Conservation (phyloP, 2,888 invertebrate genomes). For the Archips crataeganus region DNA sequence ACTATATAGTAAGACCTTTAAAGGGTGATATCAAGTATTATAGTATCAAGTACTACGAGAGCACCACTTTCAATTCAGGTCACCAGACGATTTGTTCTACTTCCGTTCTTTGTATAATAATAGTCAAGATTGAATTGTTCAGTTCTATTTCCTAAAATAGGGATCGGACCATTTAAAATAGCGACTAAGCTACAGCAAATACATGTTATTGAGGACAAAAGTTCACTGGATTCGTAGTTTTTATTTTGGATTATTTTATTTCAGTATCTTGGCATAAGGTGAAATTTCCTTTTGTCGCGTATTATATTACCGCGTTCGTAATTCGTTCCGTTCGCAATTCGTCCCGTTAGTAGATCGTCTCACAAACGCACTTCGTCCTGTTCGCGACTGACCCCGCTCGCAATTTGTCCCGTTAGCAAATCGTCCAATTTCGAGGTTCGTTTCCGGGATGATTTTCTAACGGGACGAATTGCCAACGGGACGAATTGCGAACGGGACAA, state of each 20-base stretch:
- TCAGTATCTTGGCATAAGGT: neutral
- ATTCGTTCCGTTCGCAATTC: too few species aligned
- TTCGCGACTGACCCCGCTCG: too few species aligned
- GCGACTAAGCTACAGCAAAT: slow-evolving; percentile 8
- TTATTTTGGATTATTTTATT: neutral
- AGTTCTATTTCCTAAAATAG: slow-evolving; percentile 19
- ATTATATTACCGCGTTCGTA: too few species aligned
- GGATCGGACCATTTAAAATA: slow-evolving; percentile 22
- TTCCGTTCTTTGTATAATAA: slow-evolving; percentile 39
- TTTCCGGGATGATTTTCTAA: too few species aligned
- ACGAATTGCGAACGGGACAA: too few species aligned
- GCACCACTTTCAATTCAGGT: slow-evolving; percentile 63
- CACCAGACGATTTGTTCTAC: slow-evolving; percentile 55
- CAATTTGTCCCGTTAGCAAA: too few species aligned
- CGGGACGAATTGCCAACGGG: too few species aligned
- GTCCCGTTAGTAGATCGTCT: too few species aligned
- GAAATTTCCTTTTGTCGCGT: too few species aligned
- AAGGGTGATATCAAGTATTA: neutral
- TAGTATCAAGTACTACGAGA: neutral
- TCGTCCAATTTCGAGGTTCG: too few species aligned
- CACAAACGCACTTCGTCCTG: too few species aligned
- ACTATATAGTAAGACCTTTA: neutral
- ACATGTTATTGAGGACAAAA: slow-evolving; percentile 16
- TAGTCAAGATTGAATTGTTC: slow-evolving; percentile 6
- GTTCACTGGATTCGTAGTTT: neutral